Percentiles rank a stretch among this genome's conserved stretches.
phyloP scores from a whole-genome alignment of 2,113 vertebrate species.

The Morone chrysops region DNA sequence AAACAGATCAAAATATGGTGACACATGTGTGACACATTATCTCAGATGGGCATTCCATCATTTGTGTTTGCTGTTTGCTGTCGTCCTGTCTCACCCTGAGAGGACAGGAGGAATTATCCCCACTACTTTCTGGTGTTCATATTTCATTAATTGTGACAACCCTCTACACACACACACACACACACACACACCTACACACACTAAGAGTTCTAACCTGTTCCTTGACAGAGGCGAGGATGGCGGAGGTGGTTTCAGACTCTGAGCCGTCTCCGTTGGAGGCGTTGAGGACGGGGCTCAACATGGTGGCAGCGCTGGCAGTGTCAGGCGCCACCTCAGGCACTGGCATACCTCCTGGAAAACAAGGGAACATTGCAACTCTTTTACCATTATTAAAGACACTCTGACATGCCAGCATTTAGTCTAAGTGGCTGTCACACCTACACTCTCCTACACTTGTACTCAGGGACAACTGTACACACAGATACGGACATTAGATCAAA shows the following conservation, averaged over 20 bases:
- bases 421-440: slow-evolving; percentile 42
- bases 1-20: slow-evolving; percentile 52
- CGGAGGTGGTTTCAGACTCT: slow-evolving; percentile 97
- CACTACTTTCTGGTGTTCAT: slow-evolving; percentile 39
- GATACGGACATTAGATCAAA: neutral
- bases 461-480: neutral
- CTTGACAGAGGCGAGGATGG: slow-evolving; percentile 98
- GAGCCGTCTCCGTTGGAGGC: slow-evolving; percentile 96
- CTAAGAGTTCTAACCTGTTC: slow-evolving; percentile 89
- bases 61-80: slow-evolving; percentile 53
- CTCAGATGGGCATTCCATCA: slow-evolving; percentile 60
- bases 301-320: slow-evolving; percentile 89
- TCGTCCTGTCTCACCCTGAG: slow-evolving; percentile 35
- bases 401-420: slow-evolving; percentile 16
- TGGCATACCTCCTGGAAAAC: slow-evolving; percentile 93
- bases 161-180: neutral
- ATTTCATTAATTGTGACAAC: slow-evolving; percentile 57
- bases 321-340: slow-evolving; percentile 95
- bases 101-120: slow-evolving; percentile 46
- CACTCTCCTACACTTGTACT: slow-evolving; percentile 17
- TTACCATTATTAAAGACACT: slow-evolving; percentile 48
- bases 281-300: slow-evolving; percentile 95
- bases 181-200: slow-evolving; percentile 1
- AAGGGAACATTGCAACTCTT: slow-evolving; percentile 40
- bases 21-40: slow-evolving; percentile 65